A percentile compares a stretch with the other conserved stretches of the same genome.
These are phyloP conservation scores for Oriolus oriolus DNA, from an alignment of 2,113 vertebrate genomes.

Conservation along the genomic window DNA sequence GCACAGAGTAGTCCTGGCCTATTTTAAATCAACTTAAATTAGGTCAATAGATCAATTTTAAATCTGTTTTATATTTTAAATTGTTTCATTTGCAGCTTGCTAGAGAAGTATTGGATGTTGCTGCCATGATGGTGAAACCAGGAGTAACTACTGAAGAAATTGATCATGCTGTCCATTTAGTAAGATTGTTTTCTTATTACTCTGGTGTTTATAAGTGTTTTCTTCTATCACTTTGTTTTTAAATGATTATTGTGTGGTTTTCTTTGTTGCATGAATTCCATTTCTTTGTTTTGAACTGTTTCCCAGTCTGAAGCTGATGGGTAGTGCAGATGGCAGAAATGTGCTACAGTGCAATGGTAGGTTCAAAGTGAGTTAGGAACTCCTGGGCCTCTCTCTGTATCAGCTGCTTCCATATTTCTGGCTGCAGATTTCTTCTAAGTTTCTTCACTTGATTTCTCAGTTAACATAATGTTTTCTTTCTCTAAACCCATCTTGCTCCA, in stretches of 20 bases:
- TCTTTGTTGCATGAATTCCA: not conserved
- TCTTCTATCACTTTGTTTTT: not conserved
- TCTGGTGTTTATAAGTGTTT: not conserved
- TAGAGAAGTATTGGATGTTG: slow-evolving; percentile 93
- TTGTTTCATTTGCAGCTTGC: slow-evolving; percentile 81
- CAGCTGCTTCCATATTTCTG: not conserved
- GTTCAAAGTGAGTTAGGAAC: not conserved
- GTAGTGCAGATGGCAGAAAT: not conserved
- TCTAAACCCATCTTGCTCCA: not conserved
- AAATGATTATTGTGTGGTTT: not conserved
- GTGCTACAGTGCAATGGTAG: not conserved
- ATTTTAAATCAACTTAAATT: not conserved
- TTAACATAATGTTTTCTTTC: not conserved
- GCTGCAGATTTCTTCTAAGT: not conserved
- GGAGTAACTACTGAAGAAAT: slow-evolving; percentile 97
- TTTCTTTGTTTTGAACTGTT: not conserved
- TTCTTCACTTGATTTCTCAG: not conserved
- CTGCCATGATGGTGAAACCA: slow-evolving; percentile 91
- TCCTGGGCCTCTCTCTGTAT: not conserved
- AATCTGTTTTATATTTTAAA: not conserved
- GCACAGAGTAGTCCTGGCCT: not conserved
- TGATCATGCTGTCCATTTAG: slow-evolving; percentile 95
- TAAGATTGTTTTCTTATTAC: slow-evolving; percentile 65
- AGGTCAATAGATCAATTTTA: not conserved
- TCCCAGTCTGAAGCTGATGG: not conserved